A percentile compares a stretch with the other conserved stretches of the same genome.
These are phyloP conservation scores for Drosophila suzukii DNA, from an alignment of 1,140 invertebrate species.

Conservation along the genomic window DNA sequence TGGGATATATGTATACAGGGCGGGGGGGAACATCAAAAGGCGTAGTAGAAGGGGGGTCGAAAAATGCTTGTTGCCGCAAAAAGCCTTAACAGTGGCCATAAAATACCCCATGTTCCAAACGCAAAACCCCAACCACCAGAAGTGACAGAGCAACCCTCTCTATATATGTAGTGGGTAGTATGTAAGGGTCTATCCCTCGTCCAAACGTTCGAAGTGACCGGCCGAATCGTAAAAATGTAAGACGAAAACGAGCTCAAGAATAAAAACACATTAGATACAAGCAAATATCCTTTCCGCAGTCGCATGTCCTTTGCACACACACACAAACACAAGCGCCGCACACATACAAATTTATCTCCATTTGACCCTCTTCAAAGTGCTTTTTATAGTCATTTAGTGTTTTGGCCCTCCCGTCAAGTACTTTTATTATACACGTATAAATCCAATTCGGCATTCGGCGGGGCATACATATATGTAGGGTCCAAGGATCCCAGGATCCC, in stretches of 20 bases:
- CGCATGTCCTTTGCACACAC: slow-evolving; percentile 56
- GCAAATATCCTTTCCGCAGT: slow-evolving; percentile 77
- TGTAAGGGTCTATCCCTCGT: slow-evolving; percentile 56
- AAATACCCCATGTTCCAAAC: slow-evolving; percentile 52
- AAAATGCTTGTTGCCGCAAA: slow-evolving; percentile 60
- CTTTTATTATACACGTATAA: slow-evolving; percentile 83
- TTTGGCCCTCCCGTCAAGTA: slow-evolving; percentile 83
- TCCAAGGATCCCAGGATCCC: slow-evolving; percentile 27
- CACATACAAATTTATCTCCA: slow-evolving; percentile 83
- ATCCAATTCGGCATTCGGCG: slow-evolving; percentile 80
- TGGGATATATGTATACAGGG: too few species aligned
- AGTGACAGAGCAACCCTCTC: slow-evolving; percentile 58
- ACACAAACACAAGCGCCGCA: slow-evolving; percentile 3
- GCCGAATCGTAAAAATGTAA: slow-evolving; percentile 79
- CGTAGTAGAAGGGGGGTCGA: slow-evolving; percentile 10
- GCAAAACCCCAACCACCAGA: slow-evolving; percentile 35
- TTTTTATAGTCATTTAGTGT: slow-evolving; percentile 84
- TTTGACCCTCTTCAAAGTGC: slow-evolving; percentile 85
- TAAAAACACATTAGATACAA: slow-evolving; percentile 83
- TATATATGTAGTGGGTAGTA: slow-evolving; percentile 10
- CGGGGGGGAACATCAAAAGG: slow-evolving; percentile 57
- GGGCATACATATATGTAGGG: slow-evolving; percentile 25
- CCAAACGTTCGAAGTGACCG: slow-evolving; percentile 68
- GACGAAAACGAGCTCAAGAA: slow-evolving; percentile 80
- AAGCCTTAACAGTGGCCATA: slow-evolving; percentile 72